phyloP scores from a whole-genome alignment of 2,113 vertebrate species.

The Plectropomus leopardus region DNA sequence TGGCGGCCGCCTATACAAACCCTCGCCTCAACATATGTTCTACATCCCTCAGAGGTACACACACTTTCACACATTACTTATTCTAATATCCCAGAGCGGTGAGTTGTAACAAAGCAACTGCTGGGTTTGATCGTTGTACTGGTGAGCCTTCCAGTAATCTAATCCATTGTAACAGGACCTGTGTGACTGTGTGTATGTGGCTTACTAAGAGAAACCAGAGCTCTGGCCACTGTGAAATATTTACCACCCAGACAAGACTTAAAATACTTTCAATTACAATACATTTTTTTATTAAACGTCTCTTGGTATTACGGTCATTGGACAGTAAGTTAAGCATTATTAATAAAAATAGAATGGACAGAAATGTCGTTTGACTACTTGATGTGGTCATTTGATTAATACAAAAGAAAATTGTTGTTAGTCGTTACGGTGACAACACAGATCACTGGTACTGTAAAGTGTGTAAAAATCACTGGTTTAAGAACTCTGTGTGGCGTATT shows the following conservation, averaged over 20 bases:
- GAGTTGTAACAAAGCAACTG: constrained; percentile 1
- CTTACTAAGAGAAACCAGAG: constrained; percentile 70
- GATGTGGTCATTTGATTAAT: no score
- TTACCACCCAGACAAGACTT: constrained; percentile 50
- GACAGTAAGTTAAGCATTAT: not conserved
- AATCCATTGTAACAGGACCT: constrained; percentile 66
- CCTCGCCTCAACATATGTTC: constrained; percentile 96
- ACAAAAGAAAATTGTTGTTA: no score
- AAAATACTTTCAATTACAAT: not conserved
- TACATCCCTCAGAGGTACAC: constrained; percentile 98
- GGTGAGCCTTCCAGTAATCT: constrained; percentile 42
- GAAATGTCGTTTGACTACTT: no score
- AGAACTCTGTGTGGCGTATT: no score
- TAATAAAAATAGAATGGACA: not conserved
- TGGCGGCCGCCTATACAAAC: constrained; percentile 93
- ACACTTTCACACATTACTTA: constrained; percentile 3
- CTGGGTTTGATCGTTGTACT: not conserved
- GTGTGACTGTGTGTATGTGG: constrained; percentile 35
- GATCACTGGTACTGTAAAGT: no score
- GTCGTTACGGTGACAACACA: no score
- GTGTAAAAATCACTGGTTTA: no score
- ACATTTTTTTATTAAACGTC: not conserved
- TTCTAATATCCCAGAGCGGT: not conserved
- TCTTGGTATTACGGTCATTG: not conserved
- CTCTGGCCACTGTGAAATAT: constrained; percentile 75